Conservation (phyloP, 2,113 vertebrate genomes). For the Stegastes partitus region DNA sequence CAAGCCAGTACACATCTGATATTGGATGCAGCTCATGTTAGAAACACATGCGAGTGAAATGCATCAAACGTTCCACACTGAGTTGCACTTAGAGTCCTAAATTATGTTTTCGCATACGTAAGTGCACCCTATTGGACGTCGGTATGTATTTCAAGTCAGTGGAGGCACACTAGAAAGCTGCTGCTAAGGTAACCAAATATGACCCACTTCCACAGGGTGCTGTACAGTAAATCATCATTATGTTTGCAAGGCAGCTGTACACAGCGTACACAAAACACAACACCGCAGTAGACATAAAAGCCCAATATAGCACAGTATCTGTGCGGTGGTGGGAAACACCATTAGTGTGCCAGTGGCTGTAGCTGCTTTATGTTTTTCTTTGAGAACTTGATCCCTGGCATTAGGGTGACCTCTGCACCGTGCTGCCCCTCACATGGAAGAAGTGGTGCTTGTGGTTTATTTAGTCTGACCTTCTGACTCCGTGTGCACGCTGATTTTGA, state of each 20-base stretch:
- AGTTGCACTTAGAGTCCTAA: neutral
- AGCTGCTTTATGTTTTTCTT: neutral
- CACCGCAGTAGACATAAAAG: neutral
- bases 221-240: conserved; percentile 33
- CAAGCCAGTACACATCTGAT: neutral
- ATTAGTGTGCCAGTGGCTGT: neutral
- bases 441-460: conserved; percentile 12
- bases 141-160: neutral
- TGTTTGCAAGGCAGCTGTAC: conserved; percentile 8
- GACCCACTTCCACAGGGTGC: conserved; percentile 37
- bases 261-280: neutral
- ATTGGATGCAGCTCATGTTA: neutral
- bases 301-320: neutral
- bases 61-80: neutral
- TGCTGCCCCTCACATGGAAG: conserved; percentile 12
- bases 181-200: conserved; percentile 37
- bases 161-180: neutral
- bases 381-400: conserved; percentile 8
- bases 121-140: neutral
- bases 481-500: neutral
- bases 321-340: neutral
- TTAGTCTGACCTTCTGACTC: conserved; percentile 28
- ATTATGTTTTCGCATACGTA: neutral
- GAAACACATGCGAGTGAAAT: neutral
- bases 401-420: conserved; percentile 32